Evolutionary conservation across 92 coral and sea anemone species (phyloP), one percentile per base, ranked within the genome.

Genomic region (Bergia puertoricense): DNA sequence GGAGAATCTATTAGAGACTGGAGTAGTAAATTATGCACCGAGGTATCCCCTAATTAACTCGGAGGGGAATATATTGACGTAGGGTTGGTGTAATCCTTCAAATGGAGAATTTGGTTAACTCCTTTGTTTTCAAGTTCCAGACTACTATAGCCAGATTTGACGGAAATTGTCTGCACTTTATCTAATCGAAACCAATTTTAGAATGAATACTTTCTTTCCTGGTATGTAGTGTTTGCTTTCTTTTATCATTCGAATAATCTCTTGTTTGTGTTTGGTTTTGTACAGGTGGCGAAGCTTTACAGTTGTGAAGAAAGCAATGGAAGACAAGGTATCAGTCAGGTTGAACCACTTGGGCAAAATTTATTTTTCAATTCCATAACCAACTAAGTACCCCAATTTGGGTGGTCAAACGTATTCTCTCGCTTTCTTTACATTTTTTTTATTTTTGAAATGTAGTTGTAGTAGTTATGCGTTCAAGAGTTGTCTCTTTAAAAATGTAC

Each of bases 291-390:
- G 96, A 22, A 95, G 99, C 80, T 98, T 96, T 51, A 92, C 92
- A 54, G 98, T 96, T 40, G 99, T 96, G 30, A 96, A 96, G 89
- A 89, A 90, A 54, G 99, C 98, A 23, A 96, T 96, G 99, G 98
- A 92, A 74, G 93, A 96, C 83, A 95, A 91, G 89, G 99, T 96
- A 92, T 30, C 82, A 22, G 77, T 67, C 30, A 69, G 36, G 2
- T 57, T 15, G 20, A 57, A 22, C 22, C 67, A 57, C 67, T 57
- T 57, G 67, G 54, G 22, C 7, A 57, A 18, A 57, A 14, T 57
- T 14, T 57, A 14, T 14, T 57, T 57, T 57, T 4, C n/a, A 57
- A 3, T 57, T 57, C 22, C 67, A 57, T 14, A 15, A 22, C 22
- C 22, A 18, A 57, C 3, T 57, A 57, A 14, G 11, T 48, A 48